These are phyloP conservation scores for Trachymyrmex septentrionalis DNA, from an alignment of 1,140 invertebrate species.

Conservation along the genomic window DNA sequence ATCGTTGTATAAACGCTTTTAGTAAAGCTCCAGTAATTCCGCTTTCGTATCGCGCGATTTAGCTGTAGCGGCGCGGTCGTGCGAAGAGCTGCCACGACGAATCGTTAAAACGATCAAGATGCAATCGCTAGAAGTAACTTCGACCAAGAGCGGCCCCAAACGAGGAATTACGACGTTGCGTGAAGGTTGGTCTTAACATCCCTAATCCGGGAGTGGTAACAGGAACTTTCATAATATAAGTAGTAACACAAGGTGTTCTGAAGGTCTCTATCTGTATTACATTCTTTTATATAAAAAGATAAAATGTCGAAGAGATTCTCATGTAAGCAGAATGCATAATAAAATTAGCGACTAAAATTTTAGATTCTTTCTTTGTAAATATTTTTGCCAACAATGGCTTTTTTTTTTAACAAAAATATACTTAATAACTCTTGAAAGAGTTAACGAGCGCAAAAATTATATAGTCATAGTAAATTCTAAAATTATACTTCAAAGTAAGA, in stretches of 20 bases:
- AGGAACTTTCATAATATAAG: conserved; percentile 32
- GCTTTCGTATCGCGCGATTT: conserved; percentile 55
- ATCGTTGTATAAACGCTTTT: conserved; percentile 33
- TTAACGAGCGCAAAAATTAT: neutral
- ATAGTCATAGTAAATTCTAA: neutral
- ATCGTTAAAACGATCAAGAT: conserved; percentile 63
- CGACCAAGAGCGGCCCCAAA: conserved; percentile 11
- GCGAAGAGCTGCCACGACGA: conserved; percentile 42
- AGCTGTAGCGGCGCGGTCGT: conserved; percentile 25
- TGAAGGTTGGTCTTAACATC: conserved; percentile 42
- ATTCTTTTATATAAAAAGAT: conserved; percentile 25
- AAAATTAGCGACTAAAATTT: neutral
- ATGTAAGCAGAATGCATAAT: conserved; percentile 18
- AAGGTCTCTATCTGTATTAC: neutral
- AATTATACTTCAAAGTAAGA: neutral
- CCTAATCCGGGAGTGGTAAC: conserved; percentile 36
- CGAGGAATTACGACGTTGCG: conserved; percentile 46
- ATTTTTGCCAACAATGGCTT: neutral
- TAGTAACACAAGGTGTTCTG: neutral
- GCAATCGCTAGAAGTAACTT: conserved; percentile 50
- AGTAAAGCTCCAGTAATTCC: conserved; percentile 46
- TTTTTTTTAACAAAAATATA: neutral
- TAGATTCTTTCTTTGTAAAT: neutral
- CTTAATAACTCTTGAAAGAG: neutral
- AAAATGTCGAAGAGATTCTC: neutral